A percentile compares a stretch with the other conserved stretches of the same genome.
These are phyloP conservation scores for Lycia hirtaria DNA, from an alignment of 2,888 invertebrate species.

Conservation along the genomic window DNA sequence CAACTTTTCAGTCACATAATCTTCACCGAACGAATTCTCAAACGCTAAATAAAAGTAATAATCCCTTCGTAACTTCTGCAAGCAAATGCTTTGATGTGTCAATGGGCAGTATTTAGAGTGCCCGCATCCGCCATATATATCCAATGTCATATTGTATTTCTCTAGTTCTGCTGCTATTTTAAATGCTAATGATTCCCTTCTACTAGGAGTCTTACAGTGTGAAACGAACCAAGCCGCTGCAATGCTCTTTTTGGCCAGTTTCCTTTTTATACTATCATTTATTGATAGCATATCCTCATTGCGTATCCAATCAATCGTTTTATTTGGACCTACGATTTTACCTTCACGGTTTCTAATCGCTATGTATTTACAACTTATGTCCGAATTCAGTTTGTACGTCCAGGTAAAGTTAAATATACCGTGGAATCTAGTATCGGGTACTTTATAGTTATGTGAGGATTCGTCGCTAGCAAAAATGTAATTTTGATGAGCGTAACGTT, in stretches of 20 bases:
- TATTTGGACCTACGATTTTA: conserved; percentile 52
- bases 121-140: conserved; percentile 57
- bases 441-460: conserved; percentile 59
- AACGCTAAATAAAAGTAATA: conserved; percentile 65
- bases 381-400: conserved; percentile 60
- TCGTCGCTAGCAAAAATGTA: conserved; percentile 61
- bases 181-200: conserved; percentile 46
- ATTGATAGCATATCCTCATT: conserved; percentile 52
- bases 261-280: conserved; percentile 23
- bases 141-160: conserved; percentile 47
- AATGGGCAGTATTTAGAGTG: conserved; percentile 39
- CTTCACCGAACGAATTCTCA: conserved; percentile 58
- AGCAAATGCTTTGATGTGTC: conserved; percentile 37
- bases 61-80: conserved; percentile 44
- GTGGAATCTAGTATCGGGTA: conserved; percentile 48
- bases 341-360: conserved; percentile 49
- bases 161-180: conserved; percentile 31
- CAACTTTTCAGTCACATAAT: conserved; percentile 67
- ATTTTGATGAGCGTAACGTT: conserved; percentile 56
- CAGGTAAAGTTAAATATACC: conserved; percentile 65
- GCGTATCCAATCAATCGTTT: conserved; percentile 49
- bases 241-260: conserved; percentile 29
- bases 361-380: conserved; percentile 59
- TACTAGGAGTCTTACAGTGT: conserved; percentile 54
- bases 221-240: conserved; percentile 62